Evolutionary conservation across 1,140 invertebrate species (phyloP).

Genomic region (Panonychus citri): DNA sequence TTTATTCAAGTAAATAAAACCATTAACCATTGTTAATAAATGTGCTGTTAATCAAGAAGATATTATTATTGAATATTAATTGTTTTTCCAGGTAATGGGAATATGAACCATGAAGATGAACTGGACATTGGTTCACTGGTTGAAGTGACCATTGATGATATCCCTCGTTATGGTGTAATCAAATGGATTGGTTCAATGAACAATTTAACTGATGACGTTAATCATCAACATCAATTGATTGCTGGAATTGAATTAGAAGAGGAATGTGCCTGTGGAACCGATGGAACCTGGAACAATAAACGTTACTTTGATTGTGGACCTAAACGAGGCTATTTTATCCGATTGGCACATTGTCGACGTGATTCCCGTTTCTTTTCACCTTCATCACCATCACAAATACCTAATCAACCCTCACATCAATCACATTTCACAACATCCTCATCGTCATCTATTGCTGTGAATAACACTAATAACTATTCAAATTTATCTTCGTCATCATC

Average conservation of each 20-base stretch:
- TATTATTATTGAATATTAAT: too few species aligned
- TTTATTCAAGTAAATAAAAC: too few species aligned
- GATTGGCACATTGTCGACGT: slow-evolving; percentile 43
- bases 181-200: slow-evolving; percentile 48
- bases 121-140: slow-evolving; percentile 26
- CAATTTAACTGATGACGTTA: slow-evolving; percentile 21
- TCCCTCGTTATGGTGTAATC: slow-evolving; percentile 40
- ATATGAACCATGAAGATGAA: slow-evolving; percentile 14
- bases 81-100: too few species aligned
- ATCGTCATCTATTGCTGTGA: too few species aligned
- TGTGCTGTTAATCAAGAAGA: too few species aligned
- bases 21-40: too few species aligned
- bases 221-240: slow-evolving; percentile 32
- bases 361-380: slow-evolving; percentile 59
- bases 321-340: slow-evolving; percentile 48
- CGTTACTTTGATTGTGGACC: slow-evolving; percentile 44
- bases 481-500: too few species aligned
- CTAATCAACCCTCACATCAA: too few species aligned
- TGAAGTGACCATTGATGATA: slow-evolving; percentile 22
- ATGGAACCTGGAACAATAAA: slow-evolving; percentile 46
- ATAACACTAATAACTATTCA: too few species aligned
- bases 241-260: slow-evolving; percentile 50
- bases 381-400: too few species aligned
- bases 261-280: slow-evolving; percentile 39
- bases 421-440: too few species aligned